Conservation (phyloP, 64 coral and sea anemone species). For the Platygyra sinensis region DNA sequence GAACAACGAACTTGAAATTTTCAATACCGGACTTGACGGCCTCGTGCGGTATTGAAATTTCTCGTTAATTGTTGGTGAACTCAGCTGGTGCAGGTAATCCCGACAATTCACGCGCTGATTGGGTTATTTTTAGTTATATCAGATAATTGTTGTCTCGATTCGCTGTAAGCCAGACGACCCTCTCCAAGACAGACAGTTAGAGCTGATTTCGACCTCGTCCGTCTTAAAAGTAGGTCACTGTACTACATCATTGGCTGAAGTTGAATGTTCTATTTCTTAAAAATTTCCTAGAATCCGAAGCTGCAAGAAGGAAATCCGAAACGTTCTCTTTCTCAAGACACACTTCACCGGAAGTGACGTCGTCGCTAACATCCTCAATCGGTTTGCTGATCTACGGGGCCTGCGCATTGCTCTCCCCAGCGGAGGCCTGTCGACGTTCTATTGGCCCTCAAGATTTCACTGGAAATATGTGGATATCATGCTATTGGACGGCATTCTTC, state of each 20-base stretch:
- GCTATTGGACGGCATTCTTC: conserved; percentile 79
- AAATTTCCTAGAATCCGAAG: conserved; percentile 56
- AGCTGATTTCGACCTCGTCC: no score
- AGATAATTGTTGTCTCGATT: no score
- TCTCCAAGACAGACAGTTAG: no score
- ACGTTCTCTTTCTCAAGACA: conserved; percentile 90
- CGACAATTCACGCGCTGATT: no score
- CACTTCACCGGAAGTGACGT: conserved; percentile 92
- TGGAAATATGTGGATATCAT: conserved; percentile 89
- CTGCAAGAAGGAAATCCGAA: conserved; percentile 61
- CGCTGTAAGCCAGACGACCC: no score
- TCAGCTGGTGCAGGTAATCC: no score
- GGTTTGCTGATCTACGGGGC: conserved; percentile 84
- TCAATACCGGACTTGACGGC: no score
- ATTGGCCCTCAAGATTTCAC: conserved; percentile 92
- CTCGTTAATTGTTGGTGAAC: no score
- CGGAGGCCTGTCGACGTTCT: conserved; percentile 88
- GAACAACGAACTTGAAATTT: no score
- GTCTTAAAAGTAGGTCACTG: background rate
- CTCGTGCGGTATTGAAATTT: no score
- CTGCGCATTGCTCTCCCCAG: conserved; percentile 81
- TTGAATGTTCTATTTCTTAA: background rate
- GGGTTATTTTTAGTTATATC: no score
- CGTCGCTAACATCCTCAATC: conserved; percentile 86
- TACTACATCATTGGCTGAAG: no score